These are phyloP conservation scores for Drosophila yooni DNA, from an alignment of 2,888 invertebrate species.

Conservation along the genomic window DNA sequence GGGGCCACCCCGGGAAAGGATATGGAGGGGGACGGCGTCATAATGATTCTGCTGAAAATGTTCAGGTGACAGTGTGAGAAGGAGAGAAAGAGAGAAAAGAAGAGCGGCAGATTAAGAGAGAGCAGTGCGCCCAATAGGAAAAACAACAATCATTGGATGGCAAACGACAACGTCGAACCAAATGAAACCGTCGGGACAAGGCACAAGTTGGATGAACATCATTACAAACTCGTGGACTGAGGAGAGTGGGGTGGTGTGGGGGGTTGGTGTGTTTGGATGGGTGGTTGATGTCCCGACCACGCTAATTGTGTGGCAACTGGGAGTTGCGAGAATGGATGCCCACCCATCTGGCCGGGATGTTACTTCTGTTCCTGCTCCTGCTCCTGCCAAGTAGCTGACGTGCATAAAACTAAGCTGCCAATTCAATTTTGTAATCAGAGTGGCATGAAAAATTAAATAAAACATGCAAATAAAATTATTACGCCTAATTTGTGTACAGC, in stretches of 20 bases:
- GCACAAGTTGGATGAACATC: constrained; percentile 65
- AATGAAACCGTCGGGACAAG: constrained; percentile 70
- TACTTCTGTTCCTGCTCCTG: constrained; percentile 1
- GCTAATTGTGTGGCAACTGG: constrained; percentile 78
- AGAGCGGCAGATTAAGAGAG: neutral
- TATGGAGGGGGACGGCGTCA: neutral
- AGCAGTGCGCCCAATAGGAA: constrained; percentile 28
- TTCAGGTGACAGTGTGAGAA: constrained; percentile 49
- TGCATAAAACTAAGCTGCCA: constrained; percentile 77
- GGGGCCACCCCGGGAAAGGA: neutral
- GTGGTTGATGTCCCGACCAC: constrained; percentile 42
- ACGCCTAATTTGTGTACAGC: constrained; percentile 74
- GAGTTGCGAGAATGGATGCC: constrained; percentile 27
- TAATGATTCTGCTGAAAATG: constrained; percentile 55
- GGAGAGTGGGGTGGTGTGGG: neutral
- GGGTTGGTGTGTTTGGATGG: neutral
- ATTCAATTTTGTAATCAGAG: constrained; percentile 80
- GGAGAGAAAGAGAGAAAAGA: neutral
- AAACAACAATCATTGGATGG: constrained; percentile 62
- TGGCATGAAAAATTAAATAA: constrained; percentile 80
- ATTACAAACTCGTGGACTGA: constrained; percentile 65
- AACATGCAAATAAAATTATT: constrained; percentile 80
- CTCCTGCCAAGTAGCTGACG: constrained; percentile 61
- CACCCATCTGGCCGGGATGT: constrained; percentile 28
- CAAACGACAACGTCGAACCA: constrained; percentile 65